Percentiles rank a stretch among this genome's conserved stretches.
phyloP scores from a whole-genome alignment of 2,888 invertebrate genomes.

The Synergus umbraculus region DNA sequence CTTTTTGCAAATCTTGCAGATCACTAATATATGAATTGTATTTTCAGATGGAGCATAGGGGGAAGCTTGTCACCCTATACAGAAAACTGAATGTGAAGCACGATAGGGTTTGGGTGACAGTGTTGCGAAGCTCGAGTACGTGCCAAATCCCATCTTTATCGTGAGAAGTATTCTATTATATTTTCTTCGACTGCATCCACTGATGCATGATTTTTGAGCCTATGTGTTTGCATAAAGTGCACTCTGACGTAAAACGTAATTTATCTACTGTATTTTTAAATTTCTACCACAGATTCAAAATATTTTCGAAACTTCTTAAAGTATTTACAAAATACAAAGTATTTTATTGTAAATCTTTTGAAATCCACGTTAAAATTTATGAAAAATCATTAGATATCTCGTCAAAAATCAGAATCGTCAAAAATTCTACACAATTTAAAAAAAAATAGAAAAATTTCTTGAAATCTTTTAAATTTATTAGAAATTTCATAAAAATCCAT shows the following conservation, averaged over 20 bases:
- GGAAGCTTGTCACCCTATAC: conserved; percentile 30
- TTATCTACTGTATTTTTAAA: background rate
- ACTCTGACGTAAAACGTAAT: conserved; percentile 30
- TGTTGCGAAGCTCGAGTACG: conserved; percentile 44
- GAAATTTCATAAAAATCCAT: no score
- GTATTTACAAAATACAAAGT: no score
- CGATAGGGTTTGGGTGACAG: conserved; percentile 34
- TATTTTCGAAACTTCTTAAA: no score
- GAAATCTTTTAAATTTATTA: no score
- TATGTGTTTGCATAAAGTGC: conserved; percentile 32
- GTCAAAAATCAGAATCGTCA: no score
- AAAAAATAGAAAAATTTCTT: no score
- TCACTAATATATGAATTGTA: background rate
- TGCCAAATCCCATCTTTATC: conserved; percentile 57
- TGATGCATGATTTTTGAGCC: conserved; percentile 59
- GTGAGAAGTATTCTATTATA: conserved; percentile 59
- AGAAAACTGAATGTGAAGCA: conserved; percentile 27
- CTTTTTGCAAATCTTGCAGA: background rate
- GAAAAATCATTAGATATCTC: no score
- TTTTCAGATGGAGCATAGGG: background rate
- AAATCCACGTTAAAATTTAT: no score
- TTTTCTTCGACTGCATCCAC: conserved; percentile 65
- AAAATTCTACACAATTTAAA: no score
- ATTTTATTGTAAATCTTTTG: no score
- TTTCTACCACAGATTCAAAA: background rate